Evolutionary conservation across 2,113 vertebrate species (phyloP), one percentile per base, ranked within the genome.

Genomic region (Semicossyphus pulcher): DNA sequence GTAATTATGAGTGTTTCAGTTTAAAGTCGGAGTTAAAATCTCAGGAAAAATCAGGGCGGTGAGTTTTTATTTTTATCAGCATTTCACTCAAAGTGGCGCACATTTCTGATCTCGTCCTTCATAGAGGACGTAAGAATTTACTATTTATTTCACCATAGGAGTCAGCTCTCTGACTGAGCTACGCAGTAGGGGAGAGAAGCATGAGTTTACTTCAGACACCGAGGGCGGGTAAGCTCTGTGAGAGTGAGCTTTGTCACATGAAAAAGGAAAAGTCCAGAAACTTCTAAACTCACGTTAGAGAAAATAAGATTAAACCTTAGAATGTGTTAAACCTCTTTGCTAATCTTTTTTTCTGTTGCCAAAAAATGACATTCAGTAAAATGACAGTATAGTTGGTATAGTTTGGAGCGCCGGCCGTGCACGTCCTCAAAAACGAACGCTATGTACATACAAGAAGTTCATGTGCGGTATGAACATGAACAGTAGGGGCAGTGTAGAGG

Each of bases 1-100:
- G 47, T 62, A 81, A 81, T 79, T 73, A 69, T 53, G 67, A 59
- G 65, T 59, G 65, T 85, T 74, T 78, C 56, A n/a, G 41, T 65
- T 57, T 25, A 79, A 81, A 76, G 63, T 53, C 47, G 34, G 60
- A 56, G 45, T 15, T 31, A 81, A 63, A 23, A 56, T 42, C 47
- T 44, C 51, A 23, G 58, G 39, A 37, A 58, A 37, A 69, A 36
- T 54, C 65, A 54, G 68, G 72, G 36, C 25, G 8, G 10, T 59
- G 54, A 25, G 34, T 7, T 12, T 12, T 20, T 53, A 82, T 57
- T 48, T 18, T 16, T 23, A 63, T 83, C 60, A 83, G 71, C 66
- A 60, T 26, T 78, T 82, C 76, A 18, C 68, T 83, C 66, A 62
- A 16, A 29, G 53, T 61, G 63, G 52, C 29, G n/a, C n/a, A 11